Base-by-base conservation (phyloP, 2,888 invertebrate species). In the Chymomyza amoena region DNA sequence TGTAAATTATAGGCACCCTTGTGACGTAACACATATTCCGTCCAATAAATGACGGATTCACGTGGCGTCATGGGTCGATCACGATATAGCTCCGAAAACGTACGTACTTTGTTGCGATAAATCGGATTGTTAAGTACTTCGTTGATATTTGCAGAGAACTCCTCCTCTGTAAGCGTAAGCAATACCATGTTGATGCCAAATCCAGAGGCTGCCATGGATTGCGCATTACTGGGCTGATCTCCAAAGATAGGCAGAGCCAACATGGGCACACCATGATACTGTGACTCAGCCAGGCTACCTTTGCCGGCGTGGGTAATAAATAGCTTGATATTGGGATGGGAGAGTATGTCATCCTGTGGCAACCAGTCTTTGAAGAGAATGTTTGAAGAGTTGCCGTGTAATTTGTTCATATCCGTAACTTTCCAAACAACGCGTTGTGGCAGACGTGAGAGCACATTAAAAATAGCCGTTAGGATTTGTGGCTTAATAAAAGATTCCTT, bases 271-370 rank as follows among this genome's bases (percentile, higher is more conserved):
- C 93, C 94, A 75, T 94, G 91, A 79, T 90, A 93, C 60, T 93
- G 92, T 0, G 94, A 93, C 89, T 95, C 95, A 80, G 93, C 93
- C 4, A 94, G 92, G 63, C 94, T 93, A 75, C 94, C 93, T 70
- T 94, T 91, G 10, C 94, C 95, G 2, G 94, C 94, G 80, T 95
- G 95, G 0, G 94, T 93, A 77, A 95, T 92, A 77, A 95, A 95
- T 3, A 93, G 87, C 84, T 92, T 93, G 4, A 92, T 84, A 65
- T 93, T 93, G 0, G 93, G 93, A 88, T 94, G 94, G 0, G 93
- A 93, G 91, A 95, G 88, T 61, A 95, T 92, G 76, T 94, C 94
- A 64, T 93, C 93, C 85, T 95, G 95, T 0, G 95, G 95, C n/a
- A 95, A 85, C 95, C 95, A 95, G 73, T 93, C 93, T 54, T 92